Base-by-base conservation (phyloP, 2,797 vertebrate species). In the Cirrhinus molitorella region DNA sequence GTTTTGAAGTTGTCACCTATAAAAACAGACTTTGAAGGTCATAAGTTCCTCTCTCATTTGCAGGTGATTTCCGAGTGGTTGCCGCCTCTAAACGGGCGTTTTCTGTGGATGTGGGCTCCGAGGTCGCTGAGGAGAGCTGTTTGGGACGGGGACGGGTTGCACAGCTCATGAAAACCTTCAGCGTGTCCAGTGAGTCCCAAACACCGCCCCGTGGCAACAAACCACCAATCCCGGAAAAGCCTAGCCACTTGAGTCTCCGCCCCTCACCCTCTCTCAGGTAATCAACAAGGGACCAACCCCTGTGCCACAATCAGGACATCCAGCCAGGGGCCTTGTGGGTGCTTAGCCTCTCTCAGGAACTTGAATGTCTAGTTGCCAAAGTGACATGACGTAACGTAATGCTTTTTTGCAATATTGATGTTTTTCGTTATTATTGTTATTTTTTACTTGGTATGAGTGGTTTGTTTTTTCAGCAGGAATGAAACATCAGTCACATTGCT, bases 121-220 rank as follows among this genome's bases (percentile, higher is more conserved):
- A 7, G 74, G 89, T 8, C 81, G 83, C 45, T 4, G 31, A 81
- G 2, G 51, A 88, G 0, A n/a, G 67, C 43, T 84, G 87, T 17
- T 70, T 89, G 12, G 92, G 93, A 81, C 92, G 91, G 3, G 94
- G 95, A 61, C 92, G 94, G 0, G 95, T 95, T 83, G 94, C 94
- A 71, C 92, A 94, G 90, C 92, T 96, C 81, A 94, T 92, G 93
- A 95, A 95, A 89, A 93, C 89, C 86, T 96, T 96, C 79, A 94
- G 87, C 19, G 65, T 31, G 0, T 88, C 92, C 7, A 78, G 74
- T 53, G 84, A 89, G 57, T 84, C 87, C 16, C 89, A 91, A 53
- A 68, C 86, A 11, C 57, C 89, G 0, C 0, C 89, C 1, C 88
- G 87, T 25, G 40, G 88, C 83, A 79, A 89, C 87, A 95, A 95